Conservation (phyloP, 2,113 vertebrate species). For the Otocyon megalotis region DNA sequence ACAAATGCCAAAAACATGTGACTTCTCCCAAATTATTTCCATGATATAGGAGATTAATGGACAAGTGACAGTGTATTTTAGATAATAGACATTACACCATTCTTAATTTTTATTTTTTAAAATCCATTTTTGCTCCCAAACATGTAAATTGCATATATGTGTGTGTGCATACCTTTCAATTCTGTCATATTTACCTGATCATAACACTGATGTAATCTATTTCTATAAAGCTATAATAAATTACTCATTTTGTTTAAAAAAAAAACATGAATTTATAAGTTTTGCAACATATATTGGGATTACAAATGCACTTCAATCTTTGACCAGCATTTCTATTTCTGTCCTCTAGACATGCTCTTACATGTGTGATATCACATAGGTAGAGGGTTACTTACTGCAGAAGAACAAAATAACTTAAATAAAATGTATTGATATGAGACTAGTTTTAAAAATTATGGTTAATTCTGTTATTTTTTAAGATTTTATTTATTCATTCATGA, state of each 20-base stretch:
- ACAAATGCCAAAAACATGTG: not conserved
- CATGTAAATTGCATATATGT: not conserved
- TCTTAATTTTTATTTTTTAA: conserved; percentile 42
- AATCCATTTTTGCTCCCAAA: not conserved
- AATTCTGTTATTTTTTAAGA: not conserved
- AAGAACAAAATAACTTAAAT: conserved; percentile 8
- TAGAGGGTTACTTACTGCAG: not conserved
- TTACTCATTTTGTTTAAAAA: not conserved
- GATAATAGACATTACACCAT: not conserved
- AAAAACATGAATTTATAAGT: not conserved
- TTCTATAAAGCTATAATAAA: not conserved
- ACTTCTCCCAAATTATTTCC: conserved; percentile 8
- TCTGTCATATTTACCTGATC: not conserved
- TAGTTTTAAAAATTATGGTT: not conserved
- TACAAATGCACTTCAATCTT: not conserved
- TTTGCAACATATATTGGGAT: not conserved
- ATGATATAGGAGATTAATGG: not conserved
- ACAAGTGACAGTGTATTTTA: not conserved
- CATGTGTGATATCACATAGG: not conserved
- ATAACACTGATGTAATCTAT: not conserved
- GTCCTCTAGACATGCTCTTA: not conserved
- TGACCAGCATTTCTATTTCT: not conserved
- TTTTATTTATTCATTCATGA: no score
- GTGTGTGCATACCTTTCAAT: not conserved
- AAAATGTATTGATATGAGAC: not conserved